These are phyloP conservation scores for Acipenser transmontanus DNA, from an alignment of 2,797 vertebrate genomes.

Conservation along the genomic window DNA sequence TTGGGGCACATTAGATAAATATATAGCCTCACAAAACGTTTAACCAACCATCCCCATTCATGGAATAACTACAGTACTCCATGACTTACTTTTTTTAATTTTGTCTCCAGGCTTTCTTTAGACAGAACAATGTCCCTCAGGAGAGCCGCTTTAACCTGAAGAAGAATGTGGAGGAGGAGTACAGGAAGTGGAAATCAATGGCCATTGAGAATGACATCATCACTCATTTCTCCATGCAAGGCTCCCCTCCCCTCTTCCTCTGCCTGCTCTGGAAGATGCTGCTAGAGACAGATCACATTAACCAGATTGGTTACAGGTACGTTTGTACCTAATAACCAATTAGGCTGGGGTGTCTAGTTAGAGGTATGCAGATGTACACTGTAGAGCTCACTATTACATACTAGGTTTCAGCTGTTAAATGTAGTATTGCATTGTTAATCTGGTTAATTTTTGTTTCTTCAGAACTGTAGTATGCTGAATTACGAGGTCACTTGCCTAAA, in stretches of 20 bases:
- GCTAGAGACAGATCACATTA: constrained; percentile 93
- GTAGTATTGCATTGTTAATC: too few relatives aligned
- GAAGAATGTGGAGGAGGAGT: constrained; percentile 97
- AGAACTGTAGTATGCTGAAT: too few relatives aligned
- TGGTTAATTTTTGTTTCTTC: too few relatives aligned
- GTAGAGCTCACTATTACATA: too few relatives aligned
- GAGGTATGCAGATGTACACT: too few relatives aligned
- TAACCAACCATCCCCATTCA: too few relatives aligned
- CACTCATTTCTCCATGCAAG: constrained; percentile 88
- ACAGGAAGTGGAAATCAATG: constrained; percentile 98
- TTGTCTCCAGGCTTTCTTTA: constrained; percentile 82
- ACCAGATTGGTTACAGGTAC: constrained; percentile 85
- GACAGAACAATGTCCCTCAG: constrained; percentile 95
- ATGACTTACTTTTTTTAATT: neutral
- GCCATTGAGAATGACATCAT: constrained; percentile 93
- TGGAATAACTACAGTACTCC: too few relatives aligned
- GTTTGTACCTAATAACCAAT: neutral
- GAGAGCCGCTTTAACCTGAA: constrained; percentile 97
- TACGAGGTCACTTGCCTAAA: too few relatives aligned
- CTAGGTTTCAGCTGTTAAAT: too few relatives aligned
- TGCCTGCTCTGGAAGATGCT: constrained; percentile 98
- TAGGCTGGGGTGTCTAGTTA: too few relatives aligned
- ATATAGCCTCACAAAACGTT: too few relatives aligned
- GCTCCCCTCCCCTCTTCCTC: constrained; percentile 89
- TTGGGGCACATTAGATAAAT: neutral